Percentiles rank a stretch among this genome's conserved stretches.
phyloP scores from a whole-genome alignment of 2,113 vertebrate genomes.

The Colinus virginianus region DNA sequence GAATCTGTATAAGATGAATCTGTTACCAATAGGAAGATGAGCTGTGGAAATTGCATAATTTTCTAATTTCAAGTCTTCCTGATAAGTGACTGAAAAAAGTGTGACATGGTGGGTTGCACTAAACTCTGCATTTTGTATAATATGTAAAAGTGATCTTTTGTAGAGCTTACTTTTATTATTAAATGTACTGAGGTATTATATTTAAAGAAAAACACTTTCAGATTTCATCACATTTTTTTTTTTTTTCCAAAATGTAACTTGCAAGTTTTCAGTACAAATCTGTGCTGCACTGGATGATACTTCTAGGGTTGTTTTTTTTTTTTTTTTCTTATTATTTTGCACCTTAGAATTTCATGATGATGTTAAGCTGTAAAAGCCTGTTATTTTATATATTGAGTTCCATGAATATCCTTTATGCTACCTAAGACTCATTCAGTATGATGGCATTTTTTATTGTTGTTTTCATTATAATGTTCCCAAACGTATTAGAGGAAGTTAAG shows the following conservation, averaged over 20 bases:
- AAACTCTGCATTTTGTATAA: conserved; percentile 87
- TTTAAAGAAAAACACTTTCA: conserved; percentile 79
- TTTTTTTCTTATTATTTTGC: conserved; percentile 16
- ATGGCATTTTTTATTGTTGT: neutral
- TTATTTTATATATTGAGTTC: conserved; percentile 77
- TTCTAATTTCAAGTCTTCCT: conserved; percentile 92
- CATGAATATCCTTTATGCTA: conserved; percentile 53
- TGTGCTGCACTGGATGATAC: conserved; percentile 85
- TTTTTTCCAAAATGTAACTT: conserved; percentile 76
- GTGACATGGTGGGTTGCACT: conserved; percentile 80
- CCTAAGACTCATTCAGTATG: conserved; percentile 53
- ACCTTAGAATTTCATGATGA: conserved; percentile 78
- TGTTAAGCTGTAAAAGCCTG: conserved; percentile 70
- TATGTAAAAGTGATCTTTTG: conserved; percentile 88
- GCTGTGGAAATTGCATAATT: conserved; percentile 80
- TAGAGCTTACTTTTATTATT: conserved; percentile 90
- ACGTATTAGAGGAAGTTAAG: neutral
- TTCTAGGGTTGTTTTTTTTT: conserved; percentile 35
- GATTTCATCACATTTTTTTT: conserved; percentile 81
- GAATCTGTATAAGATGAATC: conserved; percentile 61
- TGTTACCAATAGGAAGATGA: conserved; percentile 78
- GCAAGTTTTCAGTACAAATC: conserved; percentile 83
- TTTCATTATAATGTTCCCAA: conserved; percentile 27
- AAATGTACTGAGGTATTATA: conserved; percentile 83
- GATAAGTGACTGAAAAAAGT: conserved; percentile 83